phyloP scores from a whole-genome alignment of 2,797 vertebrate species.

The Pipistrellus kuhlii region DNA sequence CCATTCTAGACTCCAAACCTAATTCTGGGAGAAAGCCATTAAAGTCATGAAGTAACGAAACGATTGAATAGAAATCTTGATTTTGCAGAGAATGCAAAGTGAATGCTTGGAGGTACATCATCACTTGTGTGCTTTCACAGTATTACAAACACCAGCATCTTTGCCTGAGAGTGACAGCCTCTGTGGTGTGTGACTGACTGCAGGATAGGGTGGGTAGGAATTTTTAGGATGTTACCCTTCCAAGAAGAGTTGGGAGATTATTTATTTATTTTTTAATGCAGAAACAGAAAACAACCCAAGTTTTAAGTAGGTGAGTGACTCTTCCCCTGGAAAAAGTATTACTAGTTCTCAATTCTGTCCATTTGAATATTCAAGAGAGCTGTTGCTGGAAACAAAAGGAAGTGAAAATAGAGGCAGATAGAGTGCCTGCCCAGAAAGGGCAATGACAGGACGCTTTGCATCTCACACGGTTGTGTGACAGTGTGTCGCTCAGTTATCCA shows the following conservation, averaged over 20 bases:
- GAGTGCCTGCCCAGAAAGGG: background rate
- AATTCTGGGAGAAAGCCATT: constrained; percentile 59
- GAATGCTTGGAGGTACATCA: background rate
- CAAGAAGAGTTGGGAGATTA: background rate
- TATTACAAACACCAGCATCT: background rate
- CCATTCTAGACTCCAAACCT: constrained; percentile 28
- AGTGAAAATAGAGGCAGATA: background rate
- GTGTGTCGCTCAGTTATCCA: constrained; percentile 6
- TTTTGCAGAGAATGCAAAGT: constrained; percentile 6
- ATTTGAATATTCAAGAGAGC: constrained; percentile 22
- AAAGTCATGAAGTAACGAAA: constrained; percentile 63
- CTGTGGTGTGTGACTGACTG: constrained; percentile 38
- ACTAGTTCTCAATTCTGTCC: background rate
- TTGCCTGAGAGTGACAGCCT: background rate
- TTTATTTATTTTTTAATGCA: background rate
- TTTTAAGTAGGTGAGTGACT: constrained; percentile 22
- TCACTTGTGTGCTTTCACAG: background rate
- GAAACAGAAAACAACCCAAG: constrained; percentile 4
- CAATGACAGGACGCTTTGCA: background rate
- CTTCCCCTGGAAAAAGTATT: constrained; percentile 49
- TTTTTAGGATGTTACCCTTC: constrained; percentile 17
- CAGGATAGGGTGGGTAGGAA: background rate
- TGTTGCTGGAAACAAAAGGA: background rate
- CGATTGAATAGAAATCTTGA: constrained; percentile 53
- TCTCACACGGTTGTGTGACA: background rate